Conservation (phyloP, 2,888 invertebrate species). For the Ophioninae sp. region DNA sequence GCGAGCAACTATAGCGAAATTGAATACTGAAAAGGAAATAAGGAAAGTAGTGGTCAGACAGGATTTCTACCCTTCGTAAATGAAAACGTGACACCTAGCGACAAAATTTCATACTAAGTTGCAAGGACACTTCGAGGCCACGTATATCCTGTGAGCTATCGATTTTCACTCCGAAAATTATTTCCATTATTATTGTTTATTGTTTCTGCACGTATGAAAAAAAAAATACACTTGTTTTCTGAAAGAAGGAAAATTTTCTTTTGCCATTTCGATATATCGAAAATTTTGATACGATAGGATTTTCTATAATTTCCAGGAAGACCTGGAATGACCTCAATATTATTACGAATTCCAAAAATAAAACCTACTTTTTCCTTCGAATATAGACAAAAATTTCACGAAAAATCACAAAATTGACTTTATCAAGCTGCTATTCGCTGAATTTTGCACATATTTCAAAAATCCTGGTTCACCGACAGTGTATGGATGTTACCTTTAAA, state of each 20-base stretch:
- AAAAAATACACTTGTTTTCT: neutral
- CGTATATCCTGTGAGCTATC: neutral
- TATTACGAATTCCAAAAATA: no score
- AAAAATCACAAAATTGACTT: no score
- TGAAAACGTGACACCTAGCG: constrained; percentile 1
- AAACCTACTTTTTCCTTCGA: no score
- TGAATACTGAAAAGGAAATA: constrained; percentile 32
- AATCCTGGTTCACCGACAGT: no score
- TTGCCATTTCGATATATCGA: neutral
- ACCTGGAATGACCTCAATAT: no score
- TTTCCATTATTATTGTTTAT: neutral
- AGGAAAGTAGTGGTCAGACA: constrained; percentile 50
- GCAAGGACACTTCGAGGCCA: neutral
- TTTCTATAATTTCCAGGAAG: no score
- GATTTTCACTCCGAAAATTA: neutral
- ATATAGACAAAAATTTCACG: no score
- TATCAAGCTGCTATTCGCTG: no score
- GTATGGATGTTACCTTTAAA: no score
- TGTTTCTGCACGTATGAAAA: neutral
- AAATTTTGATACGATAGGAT: constrained; percentile 10
- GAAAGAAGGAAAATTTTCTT: neutral
- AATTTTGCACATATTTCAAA: no score
- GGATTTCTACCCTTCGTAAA: constrained; percentile 9
- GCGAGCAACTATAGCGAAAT: constrained; percentile 12
- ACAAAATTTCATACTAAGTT: neutral